These are phyloP conservation scores for Armadillidium nasatum DNA, from an alignment of 1,140 invertebrate species.

Conservation along the genomic window DNA sequence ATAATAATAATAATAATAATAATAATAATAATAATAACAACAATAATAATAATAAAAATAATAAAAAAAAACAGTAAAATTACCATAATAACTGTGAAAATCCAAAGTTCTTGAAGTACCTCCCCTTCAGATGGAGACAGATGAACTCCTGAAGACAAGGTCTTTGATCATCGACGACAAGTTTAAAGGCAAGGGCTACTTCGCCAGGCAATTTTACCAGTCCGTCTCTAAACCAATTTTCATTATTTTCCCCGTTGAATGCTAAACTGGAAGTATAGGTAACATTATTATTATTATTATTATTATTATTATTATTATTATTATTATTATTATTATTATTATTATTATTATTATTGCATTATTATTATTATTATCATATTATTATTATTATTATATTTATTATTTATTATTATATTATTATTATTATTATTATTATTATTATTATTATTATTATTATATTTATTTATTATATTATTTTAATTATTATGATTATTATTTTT, in stretches of 20 bases:
- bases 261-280: too few species aligned
- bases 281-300: neutral
- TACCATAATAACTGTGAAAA: neutral
- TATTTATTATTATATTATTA: too few species aligned
- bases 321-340: constrained; percentile 1
- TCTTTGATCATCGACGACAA: constrained; percentile 16
- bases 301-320: neutral
- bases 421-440: too few species aligned
- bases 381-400: neutral
- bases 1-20: too few species aligned
- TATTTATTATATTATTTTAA: too few species aligned
- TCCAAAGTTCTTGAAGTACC: neutral
- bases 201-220: neutral
- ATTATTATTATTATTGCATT: neutral
- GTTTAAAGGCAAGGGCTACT: neutral
- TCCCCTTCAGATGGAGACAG: constrained; percentile 26
- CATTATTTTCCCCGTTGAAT: too few species aligned
- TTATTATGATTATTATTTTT: too few species aligned
- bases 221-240: too few species aligned
- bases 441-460: too few species aligned
- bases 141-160: constrained; percentile 31
- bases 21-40: too few species aligned
- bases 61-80: neutral
- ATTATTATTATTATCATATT: neutral
- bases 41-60: too few species aligned